These are phyloP conservation scores for Cliona cf. orientalis DNA, from an alignment of 37 sponge, comb jelly and placozoan species.

Conservation along the genomic window DNA sequence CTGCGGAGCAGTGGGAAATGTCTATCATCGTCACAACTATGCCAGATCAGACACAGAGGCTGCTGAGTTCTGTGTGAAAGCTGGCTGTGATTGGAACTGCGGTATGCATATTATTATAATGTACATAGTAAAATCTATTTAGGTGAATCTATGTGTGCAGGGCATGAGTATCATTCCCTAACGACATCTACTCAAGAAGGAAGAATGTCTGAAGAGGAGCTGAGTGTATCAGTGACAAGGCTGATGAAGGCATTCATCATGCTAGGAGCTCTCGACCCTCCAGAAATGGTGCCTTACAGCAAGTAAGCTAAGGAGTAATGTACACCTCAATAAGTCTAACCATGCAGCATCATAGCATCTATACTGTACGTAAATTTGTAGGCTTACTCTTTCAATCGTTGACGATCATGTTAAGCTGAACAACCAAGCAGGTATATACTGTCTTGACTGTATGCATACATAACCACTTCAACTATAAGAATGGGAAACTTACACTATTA, in stretches of 20 bases:
- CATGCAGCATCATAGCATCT: too few species aligned
- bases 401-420: neutral
- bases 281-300: conserved; percentile 39
- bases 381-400: conserved; percentile 3
- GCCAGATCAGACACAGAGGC: conserved; percentile 8
- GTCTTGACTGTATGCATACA: neutral
- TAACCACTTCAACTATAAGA: neutral
- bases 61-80: conserved; percentile 44
- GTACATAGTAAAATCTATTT: neutral
- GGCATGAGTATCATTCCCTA: neutral
- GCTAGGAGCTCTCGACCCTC: conserved; percentile 47
- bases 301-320: neutral
- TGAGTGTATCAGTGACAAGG: conserved; percentile 14
- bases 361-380: too few species aligned
- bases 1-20: conserved; percentile 30
- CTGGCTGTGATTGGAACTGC: conserved; percentile 51
- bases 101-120: neutral
- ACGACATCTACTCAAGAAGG: neutral
- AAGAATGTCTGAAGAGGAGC: conserved; percentile 2
- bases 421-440: neutral
- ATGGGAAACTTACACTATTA: neutral
- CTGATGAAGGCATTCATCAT: conserved; percentile 31
- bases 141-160: neutral
- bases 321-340: too few species aligned
- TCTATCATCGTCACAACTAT: conserved; percentile 18